Evolutionary conservation across 2,113 vertebrate genomes (phyloP).

Genomic region (Poecilia latipinna): DNA sequence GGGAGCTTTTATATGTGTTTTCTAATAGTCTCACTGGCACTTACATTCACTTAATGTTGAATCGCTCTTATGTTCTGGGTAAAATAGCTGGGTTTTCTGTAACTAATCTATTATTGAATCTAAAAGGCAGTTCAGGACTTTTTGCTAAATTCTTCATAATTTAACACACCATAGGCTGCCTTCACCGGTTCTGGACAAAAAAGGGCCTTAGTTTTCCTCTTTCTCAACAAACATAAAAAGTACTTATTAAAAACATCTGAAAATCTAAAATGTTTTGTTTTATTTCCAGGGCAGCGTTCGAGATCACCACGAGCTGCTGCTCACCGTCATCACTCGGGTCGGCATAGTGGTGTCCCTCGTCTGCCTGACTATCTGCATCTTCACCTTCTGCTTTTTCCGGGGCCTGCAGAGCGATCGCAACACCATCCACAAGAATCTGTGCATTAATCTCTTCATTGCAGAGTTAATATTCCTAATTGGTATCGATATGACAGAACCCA

Average conservation of each 20-base stretch:
- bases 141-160: not conserved
- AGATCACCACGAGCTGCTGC: conserved; percentile 87
- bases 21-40: not conserved
- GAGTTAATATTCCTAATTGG: conserved; percentile 98
- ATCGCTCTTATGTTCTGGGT: not conserved
- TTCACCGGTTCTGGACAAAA: not conserved
- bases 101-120: no score
- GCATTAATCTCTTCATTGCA: conserved; percentile 98
- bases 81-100: not conserved
- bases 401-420: conserved; percentile 98
- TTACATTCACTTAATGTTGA: not conserved
- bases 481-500: conserved; percentile 94
- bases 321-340: conserved; percentile 95
- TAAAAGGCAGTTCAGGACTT: not conserved
- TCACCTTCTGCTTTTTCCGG: conserved; percentile 99
- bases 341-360: conserved; percentile 96
- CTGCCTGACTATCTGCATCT: conserved; percentile 96
- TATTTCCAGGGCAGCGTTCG: conserved; percentile 82
- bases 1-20: not conserved
- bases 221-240: conserved; percentile 27
- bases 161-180: not conserved
- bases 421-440: conserved; percentile 99
- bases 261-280: conserved; percentile 27
- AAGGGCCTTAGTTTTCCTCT: not conserved
- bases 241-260: not conserved